Conservation (phyloP, 2,113 vertebrate species). For the Zosterops pallidus region DNA sequence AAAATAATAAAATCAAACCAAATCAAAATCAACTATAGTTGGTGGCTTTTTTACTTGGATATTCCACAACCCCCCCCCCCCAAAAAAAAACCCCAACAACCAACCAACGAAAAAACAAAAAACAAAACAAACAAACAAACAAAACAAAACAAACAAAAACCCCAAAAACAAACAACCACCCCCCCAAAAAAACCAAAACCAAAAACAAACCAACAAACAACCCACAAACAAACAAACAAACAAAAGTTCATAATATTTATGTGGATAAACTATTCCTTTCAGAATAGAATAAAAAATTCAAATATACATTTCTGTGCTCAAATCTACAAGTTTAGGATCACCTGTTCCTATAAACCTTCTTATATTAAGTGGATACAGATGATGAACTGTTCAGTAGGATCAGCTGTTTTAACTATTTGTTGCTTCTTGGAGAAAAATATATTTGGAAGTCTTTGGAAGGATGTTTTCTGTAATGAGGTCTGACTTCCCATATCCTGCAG, state of each 20-base stretch:
- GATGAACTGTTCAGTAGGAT: background rate
- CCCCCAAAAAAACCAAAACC: background rate
- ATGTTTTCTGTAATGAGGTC: background rate
- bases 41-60: background rate
- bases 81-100: too few species aligned
- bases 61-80: background rate
- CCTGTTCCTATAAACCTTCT: background rate
- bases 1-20: background rate
- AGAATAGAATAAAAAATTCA: background rate
- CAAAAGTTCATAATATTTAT: background rate
- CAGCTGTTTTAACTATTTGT: background rate
- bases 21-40: background rate
- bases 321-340: background rate
- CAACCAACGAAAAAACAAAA: too few species aligned
- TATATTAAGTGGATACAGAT: background rate
- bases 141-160: too few species aligned
- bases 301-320: background rate
- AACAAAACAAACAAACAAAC: too few species aligned
- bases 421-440: background rate
- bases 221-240: background rate
- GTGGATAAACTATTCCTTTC: background rate
- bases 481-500: background rate
- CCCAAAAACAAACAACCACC: too few species aligned
- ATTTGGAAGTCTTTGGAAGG: background rate
- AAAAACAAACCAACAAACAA: background rate